phyloP scores from a whole-genome alignment of 2,888 invertebrate species.

The Pegoplata infirma region DNA sequence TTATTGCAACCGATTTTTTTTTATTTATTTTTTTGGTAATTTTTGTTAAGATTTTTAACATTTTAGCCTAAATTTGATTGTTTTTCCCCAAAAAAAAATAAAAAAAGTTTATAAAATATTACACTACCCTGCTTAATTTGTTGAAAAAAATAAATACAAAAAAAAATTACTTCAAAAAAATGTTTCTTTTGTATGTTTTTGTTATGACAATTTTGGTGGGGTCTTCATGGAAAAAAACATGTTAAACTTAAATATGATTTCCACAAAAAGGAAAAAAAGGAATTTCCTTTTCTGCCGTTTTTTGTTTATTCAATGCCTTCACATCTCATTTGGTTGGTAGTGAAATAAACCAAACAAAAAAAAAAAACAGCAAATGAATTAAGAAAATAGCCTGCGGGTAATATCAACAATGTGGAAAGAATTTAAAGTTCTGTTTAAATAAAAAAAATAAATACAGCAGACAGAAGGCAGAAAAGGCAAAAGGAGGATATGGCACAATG shows the following conservation, averaged over 20 bases:
- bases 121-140: too few species aligned
- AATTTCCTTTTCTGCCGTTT: neutral
- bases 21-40: neutral
- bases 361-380: slow-evolving; percentile 44
- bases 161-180: neutral
- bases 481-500: too few species aligned
- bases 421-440: slow-evolving; percentile 43
- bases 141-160: too few species aligned
- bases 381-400: slow-evolving; percentile 64
- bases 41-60: neutral
- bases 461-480: too few species aligned
- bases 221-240: neutral
- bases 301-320: neutral
- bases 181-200: neutral
- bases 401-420: slow-evolving; percentile 52
- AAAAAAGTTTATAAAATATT: neutral
- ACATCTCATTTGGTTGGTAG: slow-evolving; percentile 14
- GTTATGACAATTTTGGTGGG: neutral
- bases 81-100: neutral
- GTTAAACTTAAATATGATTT: neutral
- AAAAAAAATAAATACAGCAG: slow-evolving; percentile 12
- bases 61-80: neutral
- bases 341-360: neutral
- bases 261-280: neutral
- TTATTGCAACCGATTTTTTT: neutral